Conservation (phyloP, 2,797 vertebrate genomes). For the Mus minutoides region DNA sequence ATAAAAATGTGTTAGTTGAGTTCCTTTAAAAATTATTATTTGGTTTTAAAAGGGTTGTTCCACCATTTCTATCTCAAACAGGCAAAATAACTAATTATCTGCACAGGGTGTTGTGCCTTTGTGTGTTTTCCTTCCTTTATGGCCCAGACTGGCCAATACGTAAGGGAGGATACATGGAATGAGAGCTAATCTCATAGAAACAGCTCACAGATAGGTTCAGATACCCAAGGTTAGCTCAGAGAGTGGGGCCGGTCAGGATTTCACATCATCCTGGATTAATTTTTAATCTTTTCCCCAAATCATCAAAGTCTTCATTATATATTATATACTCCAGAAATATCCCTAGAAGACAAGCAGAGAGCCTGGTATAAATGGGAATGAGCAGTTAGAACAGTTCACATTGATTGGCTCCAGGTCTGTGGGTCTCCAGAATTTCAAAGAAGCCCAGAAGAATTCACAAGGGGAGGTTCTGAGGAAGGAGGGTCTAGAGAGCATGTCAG, state of each 20-base stretch:
- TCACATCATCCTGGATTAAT: constrained; percentile 47
- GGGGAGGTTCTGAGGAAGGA: neutral
- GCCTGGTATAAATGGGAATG: accelerated
- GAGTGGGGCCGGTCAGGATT: constrained; percentile 4
- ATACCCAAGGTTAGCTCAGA: neutral
- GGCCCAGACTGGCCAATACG: constrained; percentile 48
- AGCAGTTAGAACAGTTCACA: neutral
- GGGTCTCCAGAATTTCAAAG: neutral
- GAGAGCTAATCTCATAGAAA: neutral
- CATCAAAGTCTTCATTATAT: constrained; percentile 53
- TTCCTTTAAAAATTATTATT: constrained; percentile 73
- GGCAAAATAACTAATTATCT: constrained; percentile 62
- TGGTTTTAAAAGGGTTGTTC: constrained; percentile 36
- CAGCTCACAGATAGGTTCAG: neutral
- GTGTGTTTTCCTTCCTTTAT: constrained; percentile 56
- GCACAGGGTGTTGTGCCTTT: constrained; percentile 51
- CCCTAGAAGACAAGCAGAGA: neutral
- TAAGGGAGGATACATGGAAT: neutral
- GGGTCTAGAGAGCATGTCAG: neutral
- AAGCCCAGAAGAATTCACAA: neutral
- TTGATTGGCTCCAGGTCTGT: accelerated
- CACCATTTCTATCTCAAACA: neutral
- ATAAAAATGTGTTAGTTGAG: constrained; percentile 78
- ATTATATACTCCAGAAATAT: constrained; percentile 56
- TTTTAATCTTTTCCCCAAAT: constrained; percentile 54